Evolutionary conservation across 2,113 vertebrate genomes (phyloP), one percentile per base, ranked within the genome.

Genomic region (Cebus imitator): DNA sequence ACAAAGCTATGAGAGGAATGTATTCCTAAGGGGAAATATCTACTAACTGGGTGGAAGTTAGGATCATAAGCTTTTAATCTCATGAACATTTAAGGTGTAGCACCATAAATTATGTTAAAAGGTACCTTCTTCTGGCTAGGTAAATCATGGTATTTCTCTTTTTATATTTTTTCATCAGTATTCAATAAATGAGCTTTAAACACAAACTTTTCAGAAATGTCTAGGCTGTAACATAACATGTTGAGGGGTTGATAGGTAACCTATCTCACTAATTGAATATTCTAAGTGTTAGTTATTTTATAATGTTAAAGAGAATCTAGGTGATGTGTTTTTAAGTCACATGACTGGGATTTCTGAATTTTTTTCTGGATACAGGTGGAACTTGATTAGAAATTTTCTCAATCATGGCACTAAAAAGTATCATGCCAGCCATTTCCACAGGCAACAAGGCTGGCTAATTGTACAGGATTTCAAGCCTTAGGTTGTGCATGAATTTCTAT

Each of bases 41-140:
- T 88, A 75, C 87, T 72, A 92, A 52, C 4, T 35, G 80, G 89
- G 30, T 75, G 21, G 43, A 88, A 98, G 30, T 25, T 73, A 92
- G 50, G 55, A 72, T 87, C 76, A 80, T 37, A 40, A 84, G 55
- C 50, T 93, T 88, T 93, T 84, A 93, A 84, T 95, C 93, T 96
- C 25, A n/a, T 48, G 21, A 81, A 89, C 35, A 89, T 17, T 90
- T 94, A 86, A 78, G 27, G 18, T 48, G 17, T 80, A 85, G 91
- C 8, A 82, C 13, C 70, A 90, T 4, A 10, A 86, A 58, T 55
- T 94, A 86, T 64, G 81, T 40, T 72, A 89, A 87, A 91, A 80
- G 13, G 13, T 14, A 50, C 8, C n/a, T 72, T 64, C 21, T 95
- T 83, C n/a, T 96, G 55, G 12, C 20, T 86, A 86, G 40, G 16